Evolutionary conservation across 2,113 vertebrate species (phyloP), one percentile per base, ranked within the genome.

Genomic region (Sclerurus mexicanus): DNA sequence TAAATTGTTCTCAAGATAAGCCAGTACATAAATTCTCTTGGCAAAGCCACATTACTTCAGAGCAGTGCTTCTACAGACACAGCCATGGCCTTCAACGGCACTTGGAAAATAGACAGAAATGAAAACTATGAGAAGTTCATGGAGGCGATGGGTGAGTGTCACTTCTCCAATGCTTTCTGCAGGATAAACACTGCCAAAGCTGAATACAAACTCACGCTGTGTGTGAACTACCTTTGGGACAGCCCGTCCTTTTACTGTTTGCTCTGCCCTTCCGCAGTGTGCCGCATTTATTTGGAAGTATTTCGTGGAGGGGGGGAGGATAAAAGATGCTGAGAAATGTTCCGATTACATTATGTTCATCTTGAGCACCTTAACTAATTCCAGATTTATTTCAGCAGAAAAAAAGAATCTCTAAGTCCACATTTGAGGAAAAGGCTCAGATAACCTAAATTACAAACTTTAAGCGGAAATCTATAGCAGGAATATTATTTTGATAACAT

Each of bases 51-150:
- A 3, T 53, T 50, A n/a, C 21, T 87, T 89, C 81, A 85, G 63
- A 84, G 31, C 72, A 47, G 68, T 55, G 4, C 55, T 66, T 18
- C 69, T 25, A 47, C 71, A 75, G 66, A 75, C 31, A 73, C 93
- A 94, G 97, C 47, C 96, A 99, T 99, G 99, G 88, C 99, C 2
- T 98, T 99, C 40, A 94, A 99, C 2, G 99, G 99, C 25, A 97
- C 95, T 31, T 99, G 99, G 99, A 99, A 99, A 93, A 71, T 98
- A 7, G 98, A 99, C 72, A 98, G 85, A 59, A 99, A 25, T 52
- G 99, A 99, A 37, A 99, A 99, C 98, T 99, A 99, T 63, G 98
- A 99, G 50, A 98, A 99, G 91, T 99, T 99, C 96, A 98, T 99
- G 99, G 99, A 99, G 83, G 52, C 97, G 19, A 98, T 99, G 99